A percentile compares a stretch with the other conserved stretches of the same genome.
Conservation (phyloP, 2,113 vertebrate genomes). For the Myocastor coypus region DNA sequence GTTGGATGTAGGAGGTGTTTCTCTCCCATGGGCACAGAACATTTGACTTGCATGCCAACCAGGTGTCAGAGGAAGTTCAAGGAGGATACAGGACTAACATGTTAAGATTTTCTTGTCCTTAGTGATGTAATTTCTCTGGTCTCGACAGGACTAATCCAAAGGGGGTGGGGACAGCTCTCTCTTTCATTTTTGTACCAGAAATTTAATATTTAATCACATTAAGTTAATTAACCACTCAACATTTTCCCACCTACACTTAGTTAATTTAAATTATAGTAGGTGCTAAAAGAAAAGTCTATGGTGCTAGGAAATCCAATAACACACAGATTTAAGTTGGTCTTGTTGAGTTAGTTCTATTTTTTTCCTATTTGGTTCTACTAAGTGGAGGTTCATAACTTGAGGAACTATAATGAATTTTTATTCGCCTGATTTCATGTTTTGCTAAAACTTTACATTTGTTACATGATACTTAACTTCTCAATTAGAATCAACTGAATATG, state of each 20-base stretch:
- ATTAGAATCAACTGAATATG: neutral
- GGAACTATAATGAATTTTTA: neutral
- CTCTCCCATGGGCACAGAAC: neutral
- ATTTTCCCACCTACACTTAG: neutral
- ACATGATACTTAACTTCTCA: neutral
- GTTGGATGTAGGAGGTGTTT: neutral
- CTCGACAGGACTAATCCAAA: neutral
- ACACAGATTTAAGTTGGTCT: neutral
- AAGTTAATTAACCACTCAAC: neutral
- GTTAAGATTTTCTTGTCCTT: neutral
- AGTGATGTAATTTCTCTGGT: neutral
- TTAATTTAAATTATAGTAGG: neutral
- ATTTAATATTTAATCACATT: neutral
- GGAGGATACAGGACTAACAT: neutral
- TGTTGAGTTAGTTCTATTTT: neutral
- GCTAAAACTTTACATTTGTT: neutral
- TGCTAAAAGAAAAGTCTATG: neutral
- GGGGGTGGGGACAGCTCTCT: neutral
- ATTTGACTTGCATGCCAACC: neutral
- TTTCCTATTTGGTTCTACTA: neutral
- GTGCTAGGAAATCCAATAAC: neutral
- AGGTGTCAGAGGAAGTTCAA: neutral
- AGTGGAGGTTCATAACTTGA: neutral
- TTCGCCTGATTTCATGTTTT: neutral
- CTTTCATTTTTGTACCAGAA: neutral